Evolutionary conservation across 2,888 invertebrate genomes (phyloP).

Genomic region (Linnaemya vulpina): DNA sequence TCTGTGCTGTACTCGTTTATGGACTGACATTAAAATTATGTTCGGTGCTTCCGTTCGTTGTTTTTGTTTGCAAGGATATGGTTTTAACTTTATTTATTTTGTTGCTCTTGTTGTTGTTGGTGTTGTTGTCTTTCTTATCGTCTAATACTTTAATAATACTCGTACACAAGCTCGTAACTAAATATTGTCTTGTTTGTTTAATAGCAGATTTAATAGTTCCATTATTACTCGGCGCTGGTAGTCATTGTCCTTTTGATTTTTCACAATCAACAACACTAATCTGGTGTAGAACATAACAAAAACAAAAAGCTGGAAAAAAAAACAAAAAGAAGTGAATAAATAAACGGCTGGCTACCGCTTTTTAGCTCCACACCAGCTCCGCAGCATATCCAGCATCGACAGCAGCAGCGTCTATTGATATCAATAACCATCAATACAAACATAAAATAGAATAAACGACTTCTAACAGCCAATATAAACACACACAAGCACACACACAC

Average conservation of each 20-base stretch:
- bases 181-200: constrained; percentile 68
- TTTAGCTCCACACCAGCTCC: not conserved
- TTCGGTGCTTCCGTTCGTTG: not conserved
- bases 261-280: constrained; percentile 68
- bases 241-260: constrained; percentile 68
- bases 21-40: constrained; percentile 26
- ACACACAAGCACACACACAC: constrained; percentile 29
- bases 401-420: constrained; percentile 51
- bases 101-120: not conserved
- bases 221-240: constrained; percentile 69
- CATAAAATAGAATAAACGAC: constrained; percentile 57
- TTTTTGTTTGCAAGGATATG: constrained; percentile 39
- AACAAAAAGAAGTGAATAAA: constrained; percentile 41
- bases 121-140: not conserved
- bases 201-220: constrained; percentile 70
- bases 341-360: not conserved
- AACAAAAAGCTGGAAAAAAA: too few species aligned
- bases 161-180: constrained; percentile 46
- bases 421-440: constrained; percentile 71
- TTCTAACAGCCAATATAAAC: constrained; percentile 45
- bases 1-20: constrained; percentile 14
- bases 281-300: constrained; percentile 59
- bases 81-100: constrained; percentile 3
- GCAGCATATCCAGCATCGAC: constrained; percentile 22
- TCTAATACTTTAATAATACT: constrained; percentile 54